Conservation (phyloP, 2,797 vertebrate genomes). For the Phrynocephalus guinanensis region DNA sequence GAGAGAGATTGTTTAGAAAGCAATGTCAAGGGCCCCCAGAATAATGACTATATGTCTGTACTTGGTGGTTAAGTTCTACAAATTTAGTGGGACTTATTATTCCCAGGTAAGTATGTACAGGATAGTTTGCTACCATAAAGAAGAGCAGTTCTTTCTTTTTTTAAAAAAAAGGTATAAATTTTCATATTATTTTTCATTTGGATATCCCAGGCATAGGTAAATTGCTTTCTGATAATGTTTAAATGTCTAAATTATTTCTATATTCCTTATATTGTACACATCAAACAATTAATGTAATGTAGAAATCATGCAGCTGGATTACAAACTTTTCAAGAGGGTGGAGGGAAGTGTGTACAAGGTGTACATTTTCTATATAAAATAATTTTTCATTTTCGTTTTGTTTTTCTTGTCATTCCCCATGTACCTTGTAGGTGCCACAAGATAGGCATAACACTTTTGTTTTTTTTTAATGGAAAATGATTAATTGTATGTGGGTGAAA, state of each 20-base stretch:
- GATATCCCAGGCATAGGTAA: constrained; percentile 16
- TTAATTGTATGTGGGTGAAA: constrained; percentile 55
- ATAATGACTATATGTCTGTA: background rate
- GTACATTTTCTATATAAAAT: constrained; percentile 69
- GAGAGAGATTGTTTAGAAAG: background rate
- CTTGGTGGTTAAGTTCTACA: background rate
- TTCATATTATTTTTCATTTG: constrained; percentile 56
- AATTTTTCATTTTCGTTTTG: constrained; percentile 35
- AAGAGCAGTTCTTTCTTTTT: constrained; percentile 26
- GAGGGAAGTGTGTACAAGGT: constrained; percentile 67
- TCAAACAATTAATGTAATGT: constrained; percentile 70
- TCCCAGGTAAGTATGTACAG: too few relatives aligned
- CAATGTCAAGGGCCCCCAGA: constrained; percentile 35
- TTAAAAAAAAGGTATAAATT: constrained; percentile 53
- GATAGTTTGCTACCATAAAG: background rate
- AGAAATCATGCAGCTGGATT: constrained; percentile 70
- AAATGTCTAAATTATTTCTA: constrained; percentile 52
- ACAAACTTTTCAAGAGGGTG: constrained; percentile 69
- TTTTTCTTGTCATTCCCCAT: constrained; percentile 54
- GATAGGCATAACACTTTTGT: constrained; percentile 45
- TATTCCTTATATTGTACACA: constrained; percentile 55
- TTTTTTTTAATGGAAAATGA: constrained; percentile 44
- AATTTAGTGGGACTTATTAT: background rate
- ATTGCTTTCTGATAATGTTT: constrained; percentile 63
- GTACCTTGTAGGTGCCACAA: constrained; percentile 63